Evolutionary conservation across 2,797 vertebrate genomes (phyloP).

Genomic region (Arremon aurantiirostris): DNA sequence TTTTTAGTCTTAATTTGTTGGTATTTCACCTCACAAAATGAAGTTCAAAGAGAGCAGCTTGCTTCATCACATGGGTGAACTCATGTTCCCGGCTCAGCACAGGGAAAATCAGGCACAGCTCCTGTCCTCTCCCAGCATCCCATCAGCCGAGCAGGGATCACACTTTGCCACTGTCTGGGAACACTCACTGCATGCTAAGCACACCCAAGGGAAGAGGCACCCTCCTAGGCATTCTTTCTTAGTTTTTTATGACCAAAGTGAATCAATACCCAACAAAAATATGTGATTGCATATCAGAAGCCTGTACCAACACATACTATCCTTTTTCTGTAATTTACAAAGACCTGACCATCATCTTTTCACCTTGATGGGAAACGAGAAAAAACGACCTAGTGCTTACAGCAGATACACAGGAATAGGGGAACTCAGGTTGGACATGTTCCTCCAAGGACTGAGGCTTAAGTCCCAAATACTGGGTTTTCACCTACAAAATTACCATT

Average conservation of each 20-base stretch:
- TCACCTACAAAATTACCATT: background rate
- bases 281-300: rapidly evolving
- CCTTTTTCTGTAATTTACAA: background rate
- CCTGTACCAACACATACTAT: background rate
- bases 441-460: background rate
- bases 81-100: background rate
- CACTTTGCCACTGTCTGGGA: background rate
- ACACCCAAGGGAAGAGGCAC: background rate
- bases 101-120: rapidly evolving
- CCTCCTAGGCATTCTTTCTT: background rate
- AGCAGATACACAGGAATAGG: background rate
- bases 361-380: background rate
- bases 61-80: background rate
- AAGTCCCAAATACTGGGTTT: background rate
- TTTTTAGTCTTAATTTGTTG: background rate
- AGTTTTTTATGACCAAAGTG: background rate
- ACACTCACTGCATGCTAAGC: rapidly evolving
- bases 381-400: background rate
- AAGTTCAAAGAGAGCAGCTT: background rate
- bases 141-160: background rate
- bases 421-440: background rate
- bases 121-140: background rate
- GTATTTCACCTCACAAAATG: background rate
- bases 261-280: background rate
- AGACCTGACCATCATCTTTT: background rate